Evolutionary conservation across 2,888 invertebrate genomes (phyloP), one percentile per base, ranked within the genome.

Genomic region (Micropterix aruncella): DNA sequence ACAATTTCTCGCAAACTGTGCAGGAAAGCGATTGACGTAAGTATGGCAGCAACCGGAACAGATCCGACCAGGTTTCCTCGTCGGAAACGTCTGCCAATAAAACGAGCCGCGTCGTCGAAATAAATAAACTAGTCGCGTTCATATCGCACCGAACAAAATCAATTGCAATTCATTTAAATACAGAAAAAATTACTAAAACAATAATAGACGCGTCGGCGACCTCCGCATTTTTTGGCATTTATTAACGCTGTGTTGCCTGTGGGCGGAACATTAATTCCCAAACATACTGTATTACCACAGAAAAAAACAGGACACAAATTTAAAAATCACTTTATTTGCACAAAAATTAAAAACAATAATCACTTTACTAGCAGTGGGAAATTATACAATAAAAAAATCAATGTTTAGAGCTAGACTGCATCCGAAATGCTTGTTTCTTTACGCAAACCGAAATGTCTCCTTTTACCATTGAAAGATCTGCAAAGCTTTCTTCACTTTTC

Each of bases 1-100:
- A 64, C 52, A 93, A 72, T 59, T 84, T 81, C 48, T 84, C 83
- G 63, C 94, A 94, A 44, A 92, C 91, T 45, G 85, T 87, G 66
- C 94, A 94, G 53, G 88, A 85, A 55, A 94, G 72, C 50, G 88
- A 83, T 61, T 89, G 88, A 46, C 91, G 76, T 58, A 93, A 73
- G 66, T 86, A 86, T 3, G 89, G 87, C 53, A 93, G 77, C 56
- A 87, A 75, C 54, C 85, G 77, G 65, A 84, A 84, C 54, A 92
- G 73, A 66, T 91, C 90, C 44, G 77, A 77, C 81, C 87, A 84
- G 45, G 81, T 77, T 58, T 77, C 79, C 52, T 80, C 78, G 60
- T 83, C 80, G 46, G 75, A 73, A 40, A 77, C 73, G 54, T 83
- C 79, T 46, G 87, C 82, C 62, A 82, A 77, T 57, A 89, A 71